These are phyloP conservation scores for Tragelaphus imberbis DNA, from an alignment of 2,113 vertebrate species.

Conservation along the genomic window DNA sequence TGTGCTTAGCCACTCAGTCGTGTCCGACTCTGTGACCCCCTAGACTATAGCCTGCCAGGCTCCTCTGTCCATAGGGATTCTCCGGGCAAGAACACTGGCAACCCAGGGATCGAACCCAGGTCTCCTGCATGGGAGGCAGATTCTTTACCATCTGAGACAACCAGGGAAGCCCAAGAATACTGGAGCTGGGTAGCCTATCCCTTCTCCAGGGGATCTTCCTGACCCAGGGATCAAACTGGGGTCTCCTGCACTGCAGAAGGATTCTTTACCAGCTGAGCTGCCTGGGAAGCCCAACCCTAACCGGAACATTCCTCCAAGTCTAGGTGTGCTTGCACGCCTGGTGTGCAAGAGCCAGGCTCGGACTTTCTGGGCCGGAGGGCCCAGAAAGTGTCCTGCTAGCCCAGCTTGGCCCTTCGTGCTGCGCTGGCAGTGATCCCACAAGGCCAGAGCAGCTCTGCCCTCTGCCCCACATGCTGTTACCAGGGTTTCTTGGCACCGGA, in stretches of 20 bases:
- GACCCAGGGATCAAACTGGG: background rate
- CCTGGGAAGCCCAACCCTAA: background rate
- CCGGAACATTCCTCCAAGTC: background rate
- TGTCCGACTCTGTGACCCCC: background rate
- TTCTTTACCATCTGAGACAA: background rate
- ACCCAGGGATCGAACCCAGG: background rate
- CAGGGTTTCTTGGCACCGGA: background rate
- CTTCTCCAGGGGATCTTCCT: background rate
- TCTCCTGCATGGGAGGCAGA: background rate
- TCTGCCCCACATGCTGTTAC: background rate
- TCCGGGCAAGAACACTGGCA: background rate
- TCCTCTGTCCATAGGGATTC: background rate
- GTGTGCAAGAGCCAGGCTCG: background rate
- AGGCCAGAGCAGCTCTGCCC: background rate
- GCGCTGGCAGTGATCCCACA: too few relatives aligned
- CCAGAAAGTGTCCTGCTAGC: background rate
- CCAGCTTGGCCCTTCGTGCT: fast-evolving
- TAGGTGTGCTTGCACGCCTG: background rate
- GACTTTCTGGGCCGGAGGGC: background rate
- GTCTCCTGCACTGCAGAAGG: background rate
- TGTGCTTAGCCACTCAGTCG: background rate
- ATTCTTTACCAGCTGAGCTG: background rate
- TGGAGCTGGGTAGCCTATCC: background rate
- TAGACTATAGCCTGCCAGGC: background rate
- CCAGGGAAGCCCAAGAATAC: background rate